phyloP scores from a whole-genome alignment of 2,113 vertebrate species.

The Macquaria ambigua region DNA sequence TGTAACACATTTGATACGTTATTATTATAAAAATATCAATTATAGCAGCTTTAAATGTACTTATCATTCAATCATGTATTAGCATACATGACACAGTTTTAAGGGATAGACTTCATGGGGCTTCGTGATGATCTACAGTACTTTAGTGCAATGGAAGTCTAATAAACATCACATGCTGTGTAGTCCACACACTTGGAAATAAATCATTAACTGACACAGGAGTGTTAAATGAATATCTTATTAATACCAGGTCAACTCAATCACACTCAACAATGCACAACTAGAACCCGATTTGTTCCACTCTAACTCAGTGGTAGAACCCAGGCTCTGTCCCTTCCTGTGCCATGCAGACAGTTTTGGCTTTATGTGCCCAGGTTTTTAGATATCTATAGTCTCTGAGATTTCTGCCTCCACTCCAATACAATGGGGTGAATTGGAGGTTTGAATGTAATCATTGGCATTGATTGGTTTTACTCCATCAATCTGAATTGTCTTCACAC shows the following conservation, averaged over 20 bases:
- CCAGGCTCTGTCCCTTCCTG: background rate
- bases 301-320: background rate
- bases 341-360: background rate
- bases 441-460: background rate
- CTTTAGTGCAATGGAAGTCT: background rate
- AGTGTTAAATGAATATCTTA: background rate
- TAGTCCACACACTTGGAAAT: background rate
- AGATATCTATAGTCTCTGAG: background rate
- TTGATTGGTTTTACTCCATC: background rate
- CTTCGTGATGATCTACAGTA: background rate
- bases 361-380: background rate
- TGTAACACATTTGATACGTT: background rate
- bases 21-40: background rate
- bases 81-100: no score
- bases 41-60: no score
- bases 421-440: background rate
- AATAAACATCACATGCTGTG: background rate
- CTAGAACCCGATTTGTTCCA: background rate
- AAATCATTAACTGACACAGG: background rate
- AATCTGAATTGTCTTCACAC: background rate
- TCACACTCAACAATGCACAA: background rate
- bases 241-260: conserved; percentile 5
- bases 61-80: no score
- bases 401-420: background rate
- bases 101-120: background rate